Percentiles rank a stretch among this genome's conserved stretches.
These are phyloP conservation scores for Chymomyza procnemis DNA, from an alignment of 2,888 invertebrate genomes.

Conservation along the genomic window DNA sequence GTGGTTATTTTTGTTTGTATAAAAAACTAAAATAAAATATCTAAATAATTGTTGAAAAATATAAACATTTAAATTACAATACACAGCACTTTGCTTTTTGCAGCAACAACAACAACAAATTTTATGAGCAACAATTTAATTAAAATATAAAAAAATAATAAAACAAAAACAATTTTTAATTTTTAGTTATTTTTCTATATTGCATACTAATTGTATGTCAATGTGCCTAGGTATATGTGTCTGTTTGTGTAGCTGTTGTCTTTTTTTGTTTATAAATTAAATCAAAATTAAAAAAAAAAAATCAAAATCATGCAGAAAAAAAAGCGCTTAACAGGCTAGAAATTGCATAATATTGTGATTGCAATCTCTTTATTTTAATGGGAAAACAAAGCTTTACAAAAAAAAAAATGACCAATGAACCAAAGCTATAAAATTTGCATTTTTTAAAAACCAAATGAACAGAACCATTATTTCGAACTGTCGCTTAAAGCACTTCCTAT, in stretches of 20 bases:
- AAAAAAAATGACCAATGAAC: too few species aligned
- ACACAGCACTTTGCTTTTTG: slow-evolving; percentile 24
- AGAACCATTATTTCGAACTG: too few species aligned
- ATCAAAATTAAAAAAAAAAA: background rate
- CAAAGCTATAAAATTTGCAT: too few species aligned
- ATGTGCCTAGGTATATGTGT: slow-evolving; percentile 11
- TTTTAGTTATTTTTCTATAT: background rate
- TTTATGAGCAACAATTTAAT: slow-evolving; percentile 13
- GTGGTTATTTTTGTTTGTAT: slow-evolving; percentile 2
- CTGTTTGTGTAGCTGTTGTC: slow-evolving; percentile 2
- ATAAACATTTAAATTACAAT: slow-evolving; percentile 19
- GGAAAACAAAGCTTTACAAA: too few species aligned
- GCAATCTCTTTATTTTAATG: too few species aligned
- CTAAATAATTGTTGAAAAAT: slow-evolving; percentile 35
- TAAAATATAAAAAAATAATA: slow-evolving; percentile 32
- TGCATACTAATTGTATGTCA: slow-evolving; percentile 15
- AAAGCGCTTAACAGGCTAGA: background rate
- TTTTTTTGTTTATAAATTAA: background rate
- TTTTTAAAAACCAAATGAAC: too few species aligned
- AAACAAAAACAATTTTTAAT: background rate
- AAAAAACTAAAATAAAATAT: slow-evolving; percentile 14
- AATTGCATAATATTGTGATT: too few species aligned
- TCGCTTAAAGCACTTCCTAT: too few species aligned
- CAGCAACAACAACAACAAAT: slow-evolving; percentile 11
- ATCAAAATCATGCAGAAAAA: background rate